Conservation (phyloP, 2,797 vertebrate genomes). For the Ficedula albicollis region DNA sequence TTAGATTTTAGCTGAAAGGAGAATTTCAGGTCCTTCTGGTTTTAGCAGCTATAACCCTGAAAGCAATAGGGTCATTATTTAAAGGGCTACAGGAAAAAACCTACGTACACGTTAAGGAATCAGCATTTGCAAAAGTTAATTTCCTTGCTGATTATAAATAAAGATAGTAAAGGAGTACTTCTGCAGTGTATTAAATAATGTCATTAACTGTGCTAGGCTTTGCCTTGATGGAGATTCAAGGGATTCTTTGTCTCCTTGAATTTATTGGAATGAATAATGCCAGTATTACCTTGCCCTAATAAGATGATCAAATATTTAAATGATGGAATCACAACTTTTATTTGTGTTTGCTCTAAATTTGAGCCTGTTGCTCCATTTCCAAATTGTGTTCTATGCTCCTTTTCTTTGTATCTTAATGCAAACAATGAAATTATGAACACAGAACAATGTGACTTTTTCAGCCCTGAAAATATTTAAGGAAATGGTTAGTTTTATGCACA, state of each 20-base stretch:
- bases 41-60: not conserved
- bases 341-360: not conserved
- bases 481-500: not conserved
- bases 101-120: not conserved
- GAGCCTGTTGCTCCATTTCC: not conserved
- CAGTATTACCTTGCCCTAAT: not conserved
- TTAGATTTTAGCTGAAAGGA: not conserved
- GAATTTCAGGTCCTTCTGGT: not conserved
- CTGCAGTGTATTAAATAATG: not conserved
- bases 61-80: not conserved
- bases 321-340: not conserved
- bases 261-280: not conserved
- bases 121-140: not conserved
- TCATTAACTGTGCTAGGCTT: not conserved
- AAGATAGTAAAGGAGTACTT: not conserved
- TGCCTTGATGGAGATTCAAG: not conserved
- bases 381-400: not conserved
- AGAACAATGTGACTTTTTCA: not conserved
- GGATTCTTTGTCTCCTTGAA: not conserved
- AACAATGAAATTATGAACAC: not conserved
- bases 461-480: not conserved
- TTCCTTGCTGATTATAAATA: not conserved
- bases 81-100: not conserved
- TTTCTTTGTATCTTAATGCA: not conserved
- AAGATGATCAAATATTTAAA: not conserved